Conservation (phyloP, 2,113 vertebrate species). For the Phalacrocorax pelagicus region DNA sequence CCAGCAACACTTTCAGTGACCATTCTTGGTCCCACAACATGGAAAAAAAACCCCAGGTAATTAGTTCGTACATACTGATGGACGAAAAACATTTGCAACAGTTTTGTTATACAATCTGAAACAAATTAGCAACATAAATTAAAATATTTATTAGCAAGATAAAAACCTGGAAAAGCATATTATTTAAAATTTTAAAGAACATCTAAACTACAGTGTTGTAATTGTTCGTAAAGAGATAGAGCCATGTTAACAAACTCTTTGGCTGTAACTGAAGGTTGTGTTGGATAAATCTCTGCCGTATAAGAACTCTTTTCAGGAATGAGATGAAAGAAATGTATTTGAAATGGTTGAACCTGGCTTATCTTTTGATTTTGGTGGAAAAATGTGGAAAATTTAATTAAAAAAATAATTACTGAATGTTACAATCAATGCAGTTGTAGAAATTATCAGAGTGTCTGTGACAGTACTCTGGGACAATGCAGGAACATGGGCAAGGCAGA, state of each 20-base stretch:
- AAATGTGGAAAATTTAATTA: background rate
- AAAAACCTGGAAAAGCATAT: background rate
- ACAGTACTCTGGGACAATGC: background rate
- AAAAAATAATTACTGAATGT: background rate
- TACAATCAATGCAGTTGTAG: background rate
- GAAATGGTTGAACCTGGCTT: background rate
- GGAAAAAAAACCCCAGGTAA: background rate
- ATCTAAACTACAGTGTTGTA: background rate
- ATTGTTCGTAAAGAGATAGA: background rate
- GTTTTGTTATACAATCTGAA: background rate
- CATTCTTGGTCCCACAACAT: background rate
- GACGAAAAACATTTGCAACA: background rate
- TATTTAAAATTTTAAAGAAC: background rate
- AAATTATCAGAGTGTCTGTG: background rate
- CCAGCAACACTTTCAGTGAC: background rate
- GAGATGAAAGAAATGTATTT: background rate
- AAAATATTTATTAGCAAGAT: background rate
- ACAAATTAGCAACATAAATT: background rate
- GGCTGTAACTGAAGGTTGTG: background rate
- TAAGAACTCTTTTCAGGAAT: background rate
- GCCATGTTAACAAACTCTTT: background rate
- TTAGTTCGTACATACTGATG: accelerated
- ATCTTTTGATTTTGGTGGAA: background rate
- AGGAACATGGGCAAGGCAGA: background rate
- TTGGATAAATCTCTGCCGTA: background rate